Percentiles rank a stretch among this genome's conserved stretches.
These are phyloP conservation scores for Rhagologus leucostigma DNA, from an alignment of 2,113 vertebrate species.

Conservation along the genomic window DNA sequence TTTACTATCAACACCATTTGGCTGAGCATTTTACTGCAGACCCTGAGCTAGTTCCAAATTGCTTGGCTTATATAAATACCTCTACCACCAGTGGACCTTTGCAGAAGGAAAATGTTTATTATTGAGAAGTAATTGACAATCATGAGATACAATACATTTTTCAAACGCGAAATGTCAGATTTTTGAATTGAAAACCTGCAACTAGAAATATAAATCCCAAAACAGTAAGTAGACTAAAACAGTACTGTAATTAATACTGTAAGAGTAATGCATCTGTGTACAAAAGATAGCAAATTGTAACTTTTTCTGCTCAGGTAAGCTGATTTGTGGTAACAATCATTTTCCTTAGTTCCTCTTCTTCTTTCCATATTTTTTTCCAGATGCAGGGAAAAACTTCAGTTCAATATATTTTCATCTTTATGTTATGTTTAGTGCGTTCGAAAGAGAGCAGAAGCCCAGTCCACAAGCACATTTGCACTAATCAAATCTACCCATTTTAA, in stretches of 20 bases:
- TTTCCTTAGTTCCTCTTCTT: not conserved
- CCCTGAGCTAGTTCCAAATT: not conserved
- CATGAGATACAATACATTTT: not conserved
- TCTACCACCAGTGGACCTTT: not conserved
- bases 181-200: not conserved
- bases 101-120: not conserved
- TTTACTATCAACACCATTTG: slow-evolving; percentile 19
- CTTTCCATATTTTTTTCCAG: not conserved
- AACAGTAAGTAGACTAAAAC: not conserved
- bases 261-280: not conserved
- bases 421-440: not conserved
- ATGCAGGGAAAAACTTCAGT: not conserved
- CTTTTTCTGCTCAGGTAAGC: not conserved
- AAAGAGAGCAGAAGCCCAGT: not conserved
- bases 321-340: not conserved
- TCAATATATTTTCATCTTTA: not conserved
- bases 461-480: not conserved
- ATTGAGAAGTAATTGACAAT: not conserved
- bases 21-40: slow-evolving; percentile 2
- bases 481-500: not conserved
- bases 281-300: not conserved
- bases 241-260: not conserved
- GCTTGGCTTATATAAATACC: not conserved
- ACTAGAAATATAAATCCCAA: not conserved
- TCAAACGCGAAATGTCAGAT: not conserved